A percentile compares a stretch with the other conserved stretches of the same genome.
Conservation (phyloP, 1,140 invertebrate species). For the Melipona quadrifasciata region DNA sequence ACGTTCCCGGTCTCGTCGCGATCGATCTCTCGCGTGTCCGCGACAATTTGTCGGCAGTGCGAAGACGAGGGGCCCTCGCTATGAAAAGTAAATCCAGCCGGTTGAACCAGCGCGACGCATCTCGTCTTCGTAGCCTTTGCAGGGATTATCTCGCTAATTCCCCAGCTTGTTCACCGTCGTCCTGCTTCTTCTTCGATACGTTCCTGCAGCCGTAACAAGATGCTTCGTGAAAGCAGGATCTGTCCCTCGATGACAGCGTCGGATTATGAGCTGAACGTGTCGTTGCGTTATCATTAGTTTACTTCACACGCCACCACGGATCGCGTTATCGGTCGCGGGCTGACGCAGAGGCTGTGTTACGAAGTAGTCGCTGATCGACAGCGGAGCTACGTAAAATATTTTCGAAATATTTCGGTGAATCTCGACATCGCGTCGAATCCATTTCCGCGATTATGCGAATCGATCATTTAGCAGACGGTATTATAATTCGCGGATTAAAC, state of each 20-base stretch:
- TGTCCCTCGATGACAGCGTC: too few relatives aligned
- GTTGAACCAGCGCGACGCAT: not conserved
- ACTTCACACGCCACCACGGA: not conserved
- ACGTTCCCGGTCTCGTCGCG: not conserved
- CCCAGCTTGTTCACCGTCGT: not conserved
- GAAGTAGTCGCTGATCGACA: conserved; percentile 21
- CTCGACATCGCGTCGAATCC: too few relatives aligned
- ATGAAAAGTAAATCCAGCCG: not conserved
- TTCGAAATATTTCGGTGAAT: too few relatives aligned
- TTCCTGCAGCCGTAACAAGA: not conserved
- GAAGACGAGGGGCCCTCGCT: not conserved
- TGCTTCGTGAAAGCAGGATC: not conserved
- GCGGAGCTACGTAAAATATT: not conserved
- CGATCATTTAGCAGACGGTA: too few relatives aligned
- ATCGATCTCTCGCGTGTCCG: conserved; percentile 26
- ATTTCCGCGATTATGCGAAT: too few relatives aligned
- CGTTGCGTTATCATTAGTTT: not conserved
- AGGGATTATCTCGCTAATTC: not conserved
- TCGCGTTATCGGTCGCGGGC: not conserved
- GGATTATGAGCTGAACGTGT: not conserved
- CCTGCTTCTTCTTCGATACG: not conserved
- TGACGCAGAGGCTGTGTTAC: conserved; percentile 21
- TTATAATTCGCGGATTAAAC: too few relatives aligned
- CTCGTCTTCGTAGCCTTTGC: not conserved
- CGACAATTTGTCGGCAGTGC: conserved; percentile 14